phyloP scores from a whole-genome alignment of 2,888 invertebrate species.

The Drosophila suboccidentalis region DNA sequence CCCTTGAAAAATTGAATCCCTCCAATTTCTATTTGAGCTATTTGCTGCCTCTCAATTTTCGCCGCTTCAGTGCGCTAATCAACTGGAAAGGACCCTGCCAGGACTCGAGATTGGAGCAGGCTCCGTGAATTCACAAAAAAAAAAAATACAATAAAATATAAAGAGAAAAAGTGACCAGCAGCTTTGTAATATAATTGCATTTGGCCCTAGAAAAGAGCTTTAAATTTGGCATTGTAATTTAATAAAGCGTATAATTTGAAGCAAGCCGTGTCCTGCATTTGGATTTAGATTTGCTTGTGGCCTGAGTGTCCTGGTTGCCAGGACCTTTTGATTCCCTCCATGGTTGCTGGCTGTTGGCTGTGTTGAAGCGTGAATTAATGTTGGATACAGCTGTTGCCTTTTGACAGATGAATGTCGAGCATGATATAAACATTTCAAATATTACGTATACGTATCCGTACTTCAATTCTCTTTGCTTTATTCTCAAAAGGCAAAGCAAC shows the following conservation, averaged over 20 bases:
- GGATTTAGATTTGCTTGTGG: constrained; percentile 44
- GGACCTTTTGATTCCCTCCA: background rate
- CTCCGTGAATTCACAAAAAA: constrained; percentile 8
- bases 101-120: constrained; percentile 4
- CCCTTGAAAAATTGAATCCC: constrained; percentile 41
- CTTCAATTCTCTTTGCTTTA: background rate
- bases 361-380: constrained; percentile 40
- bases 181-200: constrained; percentile 64
- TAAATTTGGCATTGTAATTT: constrained; percentile 58
- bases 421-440: constrained; percentile 69
- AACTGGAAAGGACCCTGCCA: constrained; percentile 48
- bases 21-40: constrained; percentile 46
- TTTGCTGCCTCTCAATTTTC: constrained; percentile 44
- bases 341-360: constrained; percentile 25
- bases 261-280: constrained; percentile 55
- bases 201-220: constrained; percentile 38
- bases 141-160: background rate
- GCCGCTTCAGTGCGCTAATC: constrained; percentile 55
- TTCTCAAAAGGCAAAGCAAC: background rate
- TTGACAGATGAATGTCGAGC: constrained; percentile 76
- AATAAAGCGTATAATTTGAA: constrained; percentile 75
- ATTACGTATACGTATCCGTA: constrained; percentile 14
- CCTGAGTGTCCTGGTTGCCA: background rate
- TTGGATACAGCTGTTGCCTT: constrained; percentile 65
- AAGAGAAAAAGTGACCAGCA: constrained; percentile 39